Evolutionary conservation across 2,797 vertebrate species (phyloP), one percentile per base, ranked within the genome.

Genomic region (Xenopus petersii): DNA sequence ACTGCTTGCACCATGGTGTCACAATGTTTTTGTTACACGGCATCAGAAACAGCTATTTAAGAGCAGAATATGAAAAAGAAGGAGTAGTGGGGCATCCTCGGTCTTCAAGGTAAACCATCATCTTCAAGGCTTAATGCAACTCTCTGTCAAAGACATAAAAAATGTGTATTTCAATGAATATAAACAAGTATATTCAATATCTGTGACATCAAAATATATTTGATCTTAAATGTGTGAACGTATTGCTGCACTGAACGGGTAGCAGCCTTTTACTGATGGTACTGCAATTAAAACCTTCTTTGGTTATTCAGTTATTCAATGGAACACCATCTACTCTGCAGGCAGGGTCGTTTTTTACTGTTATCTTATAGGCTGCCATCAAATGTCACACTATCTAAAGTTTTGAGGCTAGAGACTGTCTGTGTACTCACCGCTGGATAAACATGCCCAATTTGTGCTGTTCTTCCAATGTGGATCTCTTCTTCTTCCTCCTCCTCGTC

Each of bases 61-160:
- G 58, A 1, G 58, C 21, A 26, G 21, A 17, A 24, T 60, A 12
- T 33, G 13, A 11, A 63, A 63, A 36, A 26, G 12, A 3, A 42
- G 13, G 0, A 13, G 16, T 6, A 56, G 13, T 8, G 54, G 16
- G 12, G 13, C 11, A 4, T 65, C 24, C 17, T 67, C 49, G 4
- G 21, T 64, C 93, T 88, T 98, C 93, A 99, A 73, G 96, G 97
- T 85, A 97, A 92, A 83, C 95, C 95, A 15, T 99, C 97, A 68
- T 99, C 97, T 88, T 98, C 97, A 85, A 95, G 88, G 93, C 97
- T 97, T 82, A 99, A 87, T 51, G 97, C 96, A 87, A 99, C 96
- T 74, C 96, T 95, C 97, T 99, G 94, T 88, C 90, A 88, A 89
- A 89, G 8, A 55, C 12, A n/a, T 55, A 3, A 64, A 13, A 42